Conservation (phyloP, 2,797 vertebrate species). For the Thaleichthys pacificus region DNA sequence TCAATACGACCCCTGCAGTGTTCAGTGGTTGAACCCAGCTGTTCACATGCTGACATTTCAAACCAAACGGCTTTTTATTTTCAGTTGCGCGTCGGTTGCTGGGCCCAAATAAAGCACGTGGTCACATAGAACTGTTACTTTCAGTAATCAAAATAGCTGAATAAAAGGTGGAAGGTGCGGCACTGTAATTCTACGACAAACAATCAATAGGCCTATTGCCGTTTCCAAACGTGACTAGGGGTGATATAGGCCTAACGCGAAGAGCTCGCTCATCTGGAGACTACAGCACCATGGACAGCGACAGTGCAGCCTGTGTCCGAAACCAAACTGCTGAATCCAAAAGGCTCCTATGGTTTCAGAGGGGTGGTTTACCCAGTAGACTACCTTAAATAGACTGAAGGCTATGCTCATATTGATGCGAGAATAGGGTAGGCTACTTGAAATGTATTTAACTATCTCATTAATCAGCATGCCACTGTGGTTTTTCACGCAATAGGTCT, state of each 20-base stretch:
- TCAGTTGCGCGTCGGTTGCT: conserved; percentile 64
- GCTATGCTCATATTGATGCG: neutral
- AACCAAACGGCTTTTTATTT: conserved; percentile 64
- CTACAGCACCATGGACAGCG: conserved; percentile 70
- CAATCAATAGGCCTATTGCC: too few relatives aligned
- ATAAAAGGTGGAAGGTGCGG: neutral
- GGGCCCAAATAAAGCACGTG: conserved; percentile 55
- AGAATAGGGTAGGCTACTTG: neutral
- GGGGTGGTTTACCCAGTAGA: neutral
- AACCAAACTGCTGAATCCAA: too few relatives aligned
- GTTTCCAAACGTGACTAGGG: too few relatives aligned
- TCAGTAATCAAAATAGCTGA: neutral
- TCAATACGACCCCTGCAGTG: conserved; percentile 75
- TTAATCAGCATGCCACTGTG: too few relatives aligned
- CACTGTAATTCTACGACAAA: too few relatives aligned
- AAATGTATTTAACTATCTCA: neutral
- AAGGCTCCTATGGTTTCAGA: too few relatives aligned
- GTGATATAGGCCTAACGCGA: conserved; percentile 25
- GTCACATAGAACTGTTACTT: conserved; percentile 70
- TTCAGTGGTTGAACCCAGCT: conserved; percentile 78
- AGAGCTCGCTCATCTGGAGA: conserved; percentile 53
- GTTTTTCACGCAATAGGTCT: too few relatives aligned
- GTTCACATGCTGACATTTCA: conserved; percentile 76
- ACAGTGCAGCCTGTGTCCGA: conserved; percentile 23
- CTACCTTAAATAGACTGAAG: neutral